Evolutionary conservation across 1,140 invertebrate species (phyloP).

Genomic region (Matsumurasca onukii): DNA sequence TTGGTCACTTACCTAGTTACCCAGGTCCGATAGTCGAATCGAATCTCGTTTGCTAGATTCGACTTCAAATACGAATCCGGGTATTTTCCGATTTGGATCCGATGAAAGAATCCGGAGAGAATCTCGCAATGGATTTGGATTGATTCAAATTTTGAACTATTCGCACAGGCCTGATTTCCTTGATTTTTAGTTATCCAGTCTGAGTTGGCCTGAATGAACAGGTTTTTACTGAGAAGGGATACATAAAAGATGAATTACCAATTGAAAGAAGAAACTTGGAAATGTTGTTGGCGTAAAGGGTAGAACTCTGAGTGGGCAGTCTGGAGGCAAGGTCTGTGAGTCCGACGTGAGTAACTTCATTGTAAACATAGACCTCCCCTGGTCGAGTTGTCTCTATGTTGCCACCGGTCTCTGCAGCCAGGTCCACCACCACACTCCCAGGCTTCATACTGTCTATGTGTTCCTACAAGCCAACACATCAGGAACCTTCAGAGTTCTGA

Average conservation of each 20-base stretch:
- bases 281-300: slow-evolving; percentile 88
- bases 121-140: too few relatives aligned
- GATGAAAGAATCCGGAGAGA: too few relatives aligned
- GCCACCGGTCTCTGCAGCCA: slow-evolving; percentile 87
- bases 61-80: too few relatives aligned
- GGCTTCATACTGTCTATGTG: slow-evolving; percentile 85
- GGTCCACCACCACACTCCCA: slow-evolving; percentile 85
- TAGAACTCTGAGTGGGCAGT: slow-evolving; percentile 83
- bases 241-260: slow-evolving; percentile 48
- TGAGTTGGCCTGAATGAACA: too few relatives aligned
- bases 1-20: too few relatives aligned
- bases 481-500: too few relatives aligned
- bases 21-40: too few relatives aligned
- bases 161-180: too few relatives aligned
- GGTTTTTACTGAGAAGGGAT: slow-evolving; percentile 4
- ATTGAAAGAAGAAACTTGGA: slow-evolving; percentile 84
- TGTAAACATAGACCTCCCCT: slow-evolving; percentile 72
- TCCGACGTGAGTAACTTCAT: slow-evolving; percentile 83
- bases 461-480: slow-evolving; percentile 57
- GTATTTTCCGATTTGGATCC: too few relatives aligned
- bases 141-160: too few relatives aligned
- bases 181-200: too few relatives aligned
- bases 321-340: slow-evolving; percentile 83
- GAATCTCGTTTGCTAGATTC: too few relatives aligned
- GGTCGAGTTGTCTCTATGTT: slow-evolving; percentile 84